Evolutionary conservation across 1,140 invertebrate species (phyloP).

Genomic region (Lethrus apterus): DNA sequence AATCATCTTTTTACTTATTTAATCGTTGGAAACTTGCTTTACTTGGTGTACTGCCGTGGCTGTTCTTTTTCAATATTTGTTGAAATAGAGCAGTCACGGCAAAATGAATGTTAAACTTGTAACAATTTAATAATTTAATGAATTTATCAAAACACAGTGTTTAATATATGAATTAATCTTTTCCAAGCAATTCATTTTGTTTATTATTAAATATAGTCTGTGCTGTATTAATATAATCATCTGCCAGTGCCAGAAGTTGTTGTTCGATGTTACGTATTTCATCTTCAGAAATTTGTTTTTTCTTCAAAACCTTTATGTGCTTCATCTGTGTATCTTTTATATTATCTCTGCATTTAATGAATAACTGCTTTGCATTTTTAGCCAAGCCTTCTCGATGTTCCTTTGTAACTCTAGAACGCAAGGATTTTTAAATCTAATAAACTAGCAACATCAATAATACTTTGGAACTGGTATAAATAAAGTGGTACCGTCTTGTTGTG

Average conservation of each 20-base stretch:
- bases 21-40: background rate
- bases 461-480: constrained; percentile 83
- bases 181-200: constrained; percentile 63
- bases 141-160: too few species aligned
- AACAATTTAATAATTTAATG: too few species aligned
- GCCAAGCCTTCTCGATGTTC: constrained; percentile 82
- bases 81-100: constrained; percentile 8
- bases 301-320: constrained; percentile 60
- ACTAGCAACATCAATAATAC: constrained; percentile 41
- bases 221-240: constrained; percentile 57
- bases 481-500: constrained; percentile 88
- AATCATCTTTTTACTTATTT: background rate
- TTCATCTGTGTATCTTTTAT: constrained; percentile 75
- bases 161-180: constrained; percentile 25
- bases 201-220: constrained; percentile 61
- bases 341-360: constrained; percentile 68
- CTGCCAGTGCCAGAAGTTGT: constrained; percentile 59
- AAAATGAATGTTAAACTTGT: too few species aligned
- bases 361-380: constrained; percentile 79
- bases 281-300: constrained; percentile 60
- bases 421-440: background rate
- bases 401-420: constrained; percentile 67
- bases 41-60: constrained; percentile 10
- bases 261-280: constrained; percentile 54
- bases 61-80: background rate